Evolutionary conservation across 2,113 vertebrate genomes (phyloP).

Genomic region (Prinia subflava): DNA sequence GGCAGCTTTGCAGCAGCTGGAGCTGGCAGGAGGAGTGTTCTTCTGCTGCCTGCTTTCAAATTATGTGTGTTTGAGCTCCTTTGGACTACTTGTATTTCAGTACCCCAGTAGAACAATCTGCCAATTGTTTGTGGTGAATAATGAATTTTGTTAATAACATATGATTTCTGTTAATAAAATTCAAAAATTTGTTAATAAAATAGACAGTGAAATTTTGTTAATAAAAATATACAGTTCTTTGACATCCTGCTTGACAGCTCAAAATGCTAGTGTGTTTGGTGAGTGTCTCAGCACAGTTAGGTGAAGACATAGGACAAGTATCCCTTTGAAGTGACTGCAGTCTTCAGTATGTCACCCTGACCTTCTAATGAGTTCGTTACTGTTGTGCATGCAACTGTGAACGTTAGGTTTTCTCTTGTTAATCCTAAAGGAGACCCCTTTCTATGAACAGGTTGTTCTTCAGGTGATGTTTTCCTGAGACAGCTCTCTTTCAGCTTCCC

Average conservation of each 20-base stretch:
- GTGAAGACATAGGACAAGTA: neutral
- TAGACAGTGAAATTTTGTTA: neutral
- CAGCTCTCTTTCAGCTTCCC: neutral
- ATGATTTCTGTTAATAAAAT: no score
- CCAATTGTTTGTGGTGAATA: neutral
- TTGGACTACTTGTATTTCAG: neutral
- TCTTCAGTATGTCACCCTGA: neutral
- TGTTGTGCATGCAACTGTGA: neutral
- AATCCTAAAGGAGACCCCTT: neutral
- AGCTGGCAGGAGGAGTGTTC: neutral
- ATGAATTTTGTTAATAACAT: neutral
- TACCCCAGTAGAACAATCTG: neutral
- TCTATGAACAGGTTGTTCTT: neutral
- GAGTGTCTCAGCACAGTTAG: neutral
- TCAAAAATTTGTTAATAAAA: neutral
- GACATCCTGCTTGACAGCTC: neutral
- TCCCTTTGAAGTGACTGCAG: neutral
- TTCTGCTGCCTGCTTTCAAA: neutral
- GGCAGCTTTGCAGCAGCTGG: neutral
- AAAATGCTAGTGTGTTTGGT: neutral
- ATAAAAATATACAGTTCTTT: neutral
- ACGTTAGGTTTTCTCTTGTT: neutral
- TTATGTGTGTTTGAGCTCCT: neutral
- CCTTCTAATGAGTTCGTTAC: neutral
- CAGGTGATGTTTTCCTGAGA: neutral